Evolutionary conservation across 2,888 invertebrate genomes (phyloP), one percentile per base, ranked within the genome.

Genomic region (Ligdia adustata): DNA sequence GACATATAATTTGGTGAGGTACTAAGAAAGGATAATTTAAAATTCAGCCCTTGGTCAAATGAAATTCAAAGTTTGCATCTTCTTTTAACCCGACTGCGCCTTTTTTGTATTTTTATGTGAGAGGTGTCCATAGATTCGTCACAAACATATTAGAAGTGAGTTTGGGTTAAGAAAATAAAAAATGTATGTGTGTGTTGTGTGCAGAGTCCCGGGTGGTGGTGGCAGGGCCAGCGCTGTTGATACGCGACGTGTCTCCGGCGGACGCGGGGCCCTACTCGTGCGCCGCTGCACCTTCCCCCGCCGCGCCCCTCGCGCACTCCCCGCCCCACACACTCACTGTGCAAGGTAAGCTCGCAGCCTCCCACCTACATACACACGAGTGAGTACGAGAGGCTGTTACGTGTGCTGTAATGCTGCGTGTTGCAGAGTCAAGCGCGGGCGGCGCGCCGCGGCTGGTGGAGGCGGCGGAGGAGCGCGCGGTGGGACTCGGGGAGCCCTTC

Each of bases 181-280:
- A n/a, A n/a, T n/a, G 16, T 3, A 16, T 16, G 16, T 16, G 16
- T n/a, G n/a, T n/a, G 16, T 16, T 16, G 16, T 6, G 13, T 6
- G n/a, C 62, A 85, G 86, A 77, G 20, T 66, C 82, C 1, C 79
- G 81, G 7, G 75, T 73, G 66, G 42, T 87, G 46, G 49, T 60
- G 45, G 80, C 81, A 31, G 86, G 81, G 31, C 64, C 62, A 62
- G 64, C 68, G 55, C 70, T 87, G 64, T 73, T 87, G 54, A 66
- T 87, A 27, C 79, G 79, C 26, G 78, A 63, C 50, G 78, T 62
- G 55, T 1, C 89, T 4, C 87, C 92, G 55, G 92, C 93, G 59
- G 93, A 93, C 53, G 90, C 92, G 59, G 92, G 92, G 14, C 83
- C 91, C 33, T 95, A 94, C 81, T 92, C 93, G 58, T 95, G 95